A percentile compares a stretch with the other conserved stretches of the same genome.
Conservation (phyloP, 2,888 invertebrate species). For the Drosophila dives region DNA sequence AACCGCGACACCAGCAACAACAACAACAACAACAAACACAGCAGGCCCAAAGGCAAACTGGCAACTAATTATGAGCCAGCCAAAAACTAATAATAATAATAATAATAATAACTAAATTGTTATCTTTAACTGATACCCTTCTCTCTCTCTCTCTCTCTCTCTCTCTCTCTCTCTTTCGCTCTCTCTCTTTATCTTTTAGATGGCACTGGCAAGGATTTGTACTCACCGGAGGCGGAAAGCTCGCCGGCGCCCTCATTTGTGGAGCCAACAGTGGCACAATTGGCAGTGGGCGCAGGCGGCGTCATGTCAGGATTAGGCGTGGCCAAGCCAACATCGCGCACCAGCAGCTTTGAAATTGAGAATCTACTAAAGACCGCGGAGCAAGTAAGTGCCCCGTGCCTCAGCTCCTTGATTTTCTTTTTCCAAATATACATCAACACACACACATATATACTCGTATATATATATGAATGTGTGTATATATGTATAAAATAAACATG, state of each 20-base stretch:
- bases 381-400: conserved; percentile 85
- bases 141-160: neutral
- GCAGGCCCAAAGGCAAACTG: conserved; percentile 26
- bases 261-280: conserved; percentile 78
- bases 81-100: conserved; percentile 61
- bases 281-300: conserved; percentile 56
- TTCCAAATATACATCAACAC: neutral
- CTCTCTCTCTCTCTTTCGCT: conserved; percentile 5
- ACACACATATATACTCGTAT: conserved; percentile 8
- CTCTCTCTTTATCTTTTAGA: conserved; percentile 57
- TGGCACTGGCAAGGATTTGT: conserved; percentile 90
- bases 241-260: conserved; percentile 86
- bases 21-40: conserved; percentile 27
- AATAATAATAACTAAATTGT: conserved; percentile 60
- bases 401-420: conserved; percentile 17
- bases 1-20: conserved; percentile 17
- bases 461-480: conserved; percentile 12
- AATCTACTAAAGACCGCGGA: conserved; percentile 91
- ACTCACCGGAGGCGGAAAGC: conserved; percentile 88
- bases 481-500: conserved; percentile 52
- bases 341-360: conserved; percentile 97
- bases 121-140: conserved; percentile 39
- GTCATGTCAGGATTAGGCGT: conserved; percentile 66
- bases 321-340: conserved; percentile 90
- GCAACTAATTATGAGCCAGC: conserved; percentile 60